Evolutionary conservation across 2,888 invertebrate genomes (phyloP).

Genomic region (Mythimna loreyi): DNA sequence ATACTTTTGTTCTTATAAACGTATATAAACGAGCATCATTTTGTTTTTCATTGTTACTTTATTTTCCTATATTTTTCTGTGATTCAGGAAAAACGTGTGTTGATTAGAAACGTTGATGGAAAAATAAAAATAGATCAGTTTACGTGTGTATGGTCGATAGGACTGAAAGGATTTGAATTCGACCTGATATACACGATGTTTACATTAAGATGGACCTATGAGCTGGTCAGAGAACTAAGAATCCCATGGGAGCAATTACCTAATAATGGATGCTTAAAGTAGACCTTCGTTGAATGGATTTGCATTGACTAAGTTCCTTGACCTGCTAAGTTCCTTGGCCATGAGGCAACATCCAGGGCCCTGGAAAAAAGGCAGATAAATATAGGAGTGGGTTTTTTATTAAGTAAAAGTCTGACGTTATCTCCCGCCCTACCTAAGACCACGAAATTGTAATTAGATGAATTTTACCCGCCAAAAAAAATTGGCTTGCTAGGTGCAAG

Average conservation of each 20-base stretch:
- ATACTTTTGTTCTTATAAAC: conserved; percentile 49
- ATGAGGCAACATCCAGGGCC: too few species aligned
- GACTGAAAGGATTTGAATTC: not conserved
- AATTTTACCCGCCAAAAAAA: too few species aligned
- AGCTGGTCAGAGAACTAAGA: not conserved
- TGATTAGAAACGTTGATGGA: not conserved
- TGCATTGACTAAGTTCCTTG: too few species aligned
- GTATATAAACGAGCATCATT: conserved; percentile 19
- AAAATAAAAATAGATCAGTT: not conserved
- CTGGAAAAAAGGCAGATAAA: too few species aligned
- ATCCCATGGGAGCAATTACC: not conserved
- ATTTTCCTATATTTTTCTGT: conserved; percentile 5
- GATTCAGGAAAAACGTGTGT: conserved; percentile 18
- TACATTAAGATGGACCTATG: not conserved
- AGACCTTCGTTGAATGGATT: too few species aligned
- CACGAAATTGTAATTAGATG: too few species aligned
- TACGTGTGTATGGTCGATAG: not conserved
- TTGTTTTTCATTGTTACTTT: conserved; percentile 23
- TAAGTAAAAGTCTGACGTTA: too few species aligned
- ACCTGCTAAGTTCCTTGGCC: too few species aligned
- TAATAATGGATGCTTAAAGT: not conserved
- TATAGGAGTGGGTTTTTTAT: too few species aligned
- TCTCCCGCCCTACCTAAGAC: too few species aligned
- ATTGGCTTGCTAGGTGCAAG: too few species aligned
- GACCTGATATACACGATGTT: too few species aligned